Evolutionary conservation across 2,797 vertebrate genomes (phyloP).

Genomic region (Acanthiza pusilla): DNA sequence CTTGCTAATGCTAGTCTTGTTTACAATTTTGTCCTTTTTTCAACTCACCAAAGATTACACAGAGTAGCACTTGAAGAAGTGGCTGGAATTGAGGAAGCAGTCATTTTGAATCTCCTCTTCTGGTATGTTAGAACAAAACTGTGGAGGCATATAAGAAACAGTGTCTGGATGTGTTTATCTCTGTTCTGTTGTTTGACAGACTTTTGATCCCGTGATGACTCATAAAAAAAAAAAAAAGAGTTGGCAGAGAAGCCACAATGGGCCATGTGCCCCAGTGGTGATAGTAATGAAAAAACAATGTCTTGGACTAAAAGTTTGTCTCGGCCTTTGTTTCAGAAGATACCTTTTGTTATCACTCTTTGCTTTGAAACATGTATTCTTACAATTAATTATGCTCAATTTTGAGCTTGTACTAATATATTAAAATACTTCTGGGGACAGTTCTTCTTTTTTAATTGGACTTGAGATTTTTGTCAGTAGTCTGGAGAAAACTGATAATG

Average conservation of each 20-base stretch:
- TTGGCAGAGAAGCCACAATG: conserved; percentile 24
- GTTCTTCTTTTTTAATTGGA: neutral
- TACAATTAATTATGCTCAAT: neutral
- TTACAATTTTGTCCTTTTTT: neutral
- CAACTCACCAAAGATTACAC: neutral
- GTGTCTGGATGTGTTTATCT: conserved; percentile 20
- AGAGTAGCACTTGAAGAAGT: neutral
- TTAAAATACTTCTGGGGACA: neutral
- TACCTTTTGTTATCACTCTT: conserved; percentile 46
- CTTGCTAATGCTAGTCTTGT: neutral
- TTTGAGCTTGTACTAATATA: neutral
- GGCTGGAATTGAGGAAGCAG: neutral
- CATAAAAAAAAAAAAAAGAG: conserved; percentile 19
- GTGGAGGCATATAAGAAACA: neutral
- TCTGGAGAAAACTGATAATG: neutral
- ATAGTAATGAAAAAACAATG: conserved; percentile 54
- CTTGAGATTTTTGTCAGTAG: neutral
- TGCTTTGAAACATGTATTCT: neutral
- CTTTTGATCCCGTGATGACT: conserved; percentile 43
- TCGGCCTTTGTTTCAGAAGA: conserved; percentile 42
- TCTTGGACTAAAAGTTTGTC: conserved; percentile 35
- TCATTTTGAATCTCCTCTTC: neutral
- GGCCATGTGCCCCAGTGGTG: conserved; percentile 28
- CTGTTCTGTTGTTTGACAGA: conserved; percentile 36
- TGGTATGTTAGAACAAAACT: neutral